phyloP scores from a whole-genome alignment of 2,113 vertebrate species.

The Anolis carolinensis region DNA sequence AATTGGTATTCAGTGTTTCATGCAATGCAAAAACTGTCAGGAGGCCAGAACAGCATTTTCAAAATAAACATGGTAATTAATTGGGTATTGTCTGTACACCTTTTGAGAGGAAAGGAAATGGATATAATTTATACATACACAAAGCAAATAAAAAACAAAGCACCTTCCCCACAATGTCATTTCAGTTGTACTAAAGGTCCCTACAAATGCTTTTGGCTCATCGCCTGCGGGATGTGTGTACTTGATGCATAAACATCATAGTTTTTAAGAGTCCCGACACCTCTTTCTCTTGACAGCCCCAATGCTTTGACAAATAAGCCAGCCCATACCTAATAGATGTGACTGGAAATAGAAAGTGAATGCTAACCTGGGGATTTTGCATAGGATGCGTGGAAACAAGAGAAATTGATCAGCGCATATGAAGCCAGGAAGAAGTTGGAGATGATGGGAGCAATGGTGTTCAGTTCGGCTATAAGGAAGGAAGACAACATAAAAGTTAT shows the following conservation, averaged over 20 bases:
- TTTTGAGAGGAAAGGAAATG: not conserved
- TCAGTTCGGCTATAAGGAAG: conserved; percentile 85
- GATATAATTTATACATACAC: not conserved
- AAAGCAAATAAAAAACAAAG: not conserved
- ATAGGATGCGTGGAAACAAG: conserved; percentile 97
- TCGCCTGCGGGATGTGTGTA: not conserved
- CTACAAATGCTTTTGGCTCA: accelerated
- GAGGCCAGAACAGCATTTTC: not conserved
- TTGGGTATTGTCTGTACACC: not conserved
- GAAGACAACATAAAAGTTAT: not conserved
- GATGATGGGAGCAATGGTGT: conserved; percentile 95
- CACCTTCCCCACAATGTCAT: not conserved
- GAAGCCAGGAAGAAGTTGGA: conserved; percentile 99
- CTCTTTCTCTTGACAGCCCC: not conserved
- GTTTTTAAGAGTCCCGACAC: not conserved
- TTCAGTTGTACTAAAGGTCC: not conserved
- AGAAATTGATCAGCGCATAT: conserved; percentile 97
- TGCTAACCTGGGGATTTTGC: conserved; percentile 96
- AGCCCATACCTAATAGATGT: not conserved
- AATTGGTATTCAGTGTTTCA: not conserved
- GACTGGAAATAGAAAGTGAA: not conserved
- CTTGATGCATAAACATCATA: not conserved
- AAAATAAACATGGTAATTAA: not conserved
- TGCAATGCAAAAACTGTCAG: not conserved
- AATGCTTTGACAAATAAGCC: not conserved